Conservation (phyloP, 1,140 invertebrate species). For the Centruroides sculpturatus region DNA sequence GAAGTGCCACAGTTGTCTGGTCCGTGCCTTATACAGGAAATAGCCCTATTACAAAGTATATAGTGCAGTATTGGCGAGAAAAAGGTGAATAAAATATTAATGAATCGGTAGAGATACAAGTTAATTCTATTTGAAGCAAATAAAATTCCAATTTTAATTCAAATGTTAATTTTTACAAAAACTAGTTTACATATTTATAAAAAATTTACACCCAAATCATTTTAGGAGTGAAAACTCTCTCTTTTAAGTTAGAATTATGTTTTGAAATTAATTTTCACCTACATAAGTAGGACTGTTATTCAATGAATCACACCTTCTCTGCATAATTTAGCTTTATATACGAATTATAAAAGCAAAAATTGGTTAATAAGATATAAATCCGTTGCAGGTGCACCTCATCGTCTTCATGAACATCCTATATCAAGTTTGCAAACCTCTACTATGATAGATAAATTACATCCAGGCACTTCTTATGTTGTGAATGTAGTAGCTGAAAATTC, state of each 20-base stretch:
- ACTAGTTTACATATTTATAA: too few species aligned
- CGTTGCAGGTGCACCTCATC: constrained; percentile 4
- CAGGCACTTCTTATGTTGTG: constrained; percentile 28
- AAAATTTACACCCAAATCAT: too few species aligned
- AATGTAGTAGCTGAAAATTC: constrained; percentile 31
- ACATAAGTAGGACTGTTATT: constrained; percentile 31
- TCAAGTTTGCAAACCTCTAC: constrained; percentile 15
- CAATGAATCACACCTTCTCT: background rate
- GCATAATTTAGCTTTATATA: background rate
- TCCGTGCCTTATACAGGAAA: constrained; percentile 90
- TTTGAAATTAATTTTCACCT: constrained; percentile 37
- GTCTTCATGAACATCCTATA: constrained; percentile 16
- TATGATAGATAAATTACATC: constrained; percentile 25
- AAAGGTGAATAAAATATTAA: constrained; percentile 40
- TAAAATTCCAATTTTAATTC: too few species aligned
- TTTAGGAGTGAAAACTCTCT: too few species aligned
- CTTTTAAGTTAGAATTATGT: too few species aligned
- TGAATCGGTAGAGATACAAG: too few species aligned
- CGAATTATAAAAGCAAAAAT: background rate
- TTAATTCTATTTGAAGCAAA: too few species aligned
- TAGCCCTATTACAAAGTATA: constrained; percentile 74
- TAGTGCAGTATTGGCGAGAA: constrained; percentile 83
- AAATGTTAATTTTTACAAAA: too few species aligned
- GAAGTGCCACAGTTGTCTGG: constrained; percentile 80
- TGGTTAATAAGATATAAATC: background rate